Percentiles rank a stretch among this genome's conserved stretches.
phyloP scores from a whole-genome alignment of 2,888 invertebrate species.

The Brachypterus glaber region DNA sequence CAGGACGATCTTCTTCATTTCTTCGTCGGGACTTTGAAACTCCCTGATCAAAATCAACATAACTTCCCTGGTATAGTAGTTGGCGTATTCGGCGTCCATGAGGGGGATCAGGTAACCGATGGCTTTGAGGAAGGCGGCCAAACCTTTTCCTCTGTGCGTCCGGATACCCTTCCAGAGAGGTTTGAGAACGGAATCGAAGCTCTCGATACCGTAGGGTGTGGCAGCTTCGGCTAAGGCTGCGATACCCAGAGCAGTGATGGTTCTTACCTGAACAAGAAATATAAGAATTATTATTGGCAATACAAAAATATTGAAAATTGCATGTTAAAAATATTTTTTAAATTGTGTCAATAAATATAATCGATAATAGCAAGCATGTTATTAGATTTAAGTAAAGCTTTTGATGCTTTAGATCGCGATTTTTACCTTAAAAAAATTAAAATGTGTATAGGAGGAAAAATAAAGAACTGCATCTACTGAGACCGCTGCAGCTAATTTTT shows the following conservation, averaged over 20 bases:
- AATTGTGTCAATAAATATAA: no score
- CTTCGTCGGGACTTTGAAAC: constrained; percentile 99
- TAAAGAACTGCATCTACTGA: no score
- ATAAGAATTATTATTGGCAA: no score
- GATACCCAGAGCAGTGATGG: constrained; percentile 96
- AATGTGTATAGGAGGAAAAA: no score
- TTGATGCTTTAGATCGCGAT: no score
- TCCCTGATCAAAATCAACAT: constrained; percentile 98
- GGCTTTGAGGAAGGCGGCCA: constrained; percentile 98
- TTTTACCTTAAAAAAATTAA: no score
- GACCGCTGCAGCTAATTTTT: no score
- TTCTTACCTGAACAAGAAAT: no score
- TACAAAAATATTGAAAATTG: no score
- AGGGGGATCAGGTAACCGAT: constrained; percentile 98
- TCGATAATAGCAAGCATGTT: no score
- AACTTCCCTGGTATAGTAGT: constrained; percentile 98
- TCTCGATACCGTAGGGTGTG: constrained; percentile 99
- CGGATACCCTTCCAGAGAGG: constrained; percentile 99
- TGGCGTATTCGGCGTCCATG: constrained; percentile 99
- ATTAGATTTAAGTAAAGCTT: no score
- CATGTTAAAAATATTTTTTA: no score
- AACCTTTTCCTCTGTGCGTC: constrained; percentile 81
- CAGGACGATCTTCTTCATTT: constrained; percentile 99
- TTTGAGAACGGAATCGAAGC: constrained; percentile 98
- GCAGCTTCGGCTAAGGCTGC: constrained; percentile 98